Evolutionary conservation across 1,140 invertebrate genomes (phyloP).

Genomic region (Drosophila kepulauana): DNA sequence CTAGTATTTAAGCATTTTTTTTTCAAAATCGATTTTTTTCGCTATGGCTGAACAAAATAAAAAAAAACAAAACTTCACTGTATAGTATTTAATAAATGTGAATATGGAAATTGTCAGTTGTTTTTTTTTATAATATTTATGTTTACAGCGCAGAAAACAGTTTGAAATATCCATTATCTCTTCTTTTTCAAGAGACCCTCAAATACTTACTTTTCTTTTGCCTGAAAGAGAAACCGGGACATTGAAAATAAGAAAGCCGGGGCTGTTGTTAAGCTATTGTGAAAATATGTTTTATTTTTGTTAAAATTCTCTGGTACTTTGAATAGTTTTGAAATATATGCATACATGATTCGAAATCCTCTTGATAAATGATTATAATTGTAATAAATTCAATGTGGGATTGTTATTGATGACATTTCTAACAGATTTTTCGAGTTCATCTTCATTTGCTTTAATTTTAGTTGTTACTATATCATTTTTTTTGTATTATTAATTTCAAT

Average conservation of each 20-base stretch:
- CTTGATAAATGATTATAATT: constrained; percentile 58
- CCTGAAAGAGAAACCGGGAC: not conserved
- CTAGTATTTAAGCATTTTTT: constrained; percentile 39
- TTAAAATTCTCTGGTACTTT: constrained; percentile 74
- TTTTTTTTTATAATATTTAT: not conserved
- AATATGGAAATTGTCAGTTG: constrained; percentile 37
- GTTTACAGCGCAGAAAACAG: too few species aligned
- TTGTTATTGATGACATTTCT: constrained; percentile 30
- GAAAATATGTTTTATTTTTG: constrained; percentile 78
- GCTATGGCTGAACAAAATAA: constrained; percentile 55
- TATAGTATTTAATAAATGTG: constrained; percentile 60
- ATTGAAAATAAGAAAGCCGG: constrained; percentile 8
- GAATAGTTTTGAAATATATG: constrained; percentile 59
- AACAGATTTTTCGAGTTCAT: constrained; percentile 30
- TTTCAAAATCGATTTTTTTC: constrained; percentile 48
- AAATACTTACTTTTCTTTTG: not conserved
- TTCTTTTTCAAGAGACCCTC: not conserved
- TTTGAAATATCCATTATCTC: not conserved
- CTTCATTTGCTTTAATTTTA: not conserved
- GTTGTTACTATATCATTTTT: constrained; percentile 1
- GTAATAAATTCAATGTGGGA: constrained; percentile 48
- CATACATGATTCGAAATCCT: constrained; percentile 59
- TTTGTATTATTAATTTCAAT: constrained; percentile 14
- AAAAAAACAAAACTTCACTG: constrained; percentile 37
- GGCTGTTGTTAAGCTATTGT: constrained; percentile 67